Conservation (phyloP, 1,140 invertebrate species). For the Cepaea nemoralis region DNA sequence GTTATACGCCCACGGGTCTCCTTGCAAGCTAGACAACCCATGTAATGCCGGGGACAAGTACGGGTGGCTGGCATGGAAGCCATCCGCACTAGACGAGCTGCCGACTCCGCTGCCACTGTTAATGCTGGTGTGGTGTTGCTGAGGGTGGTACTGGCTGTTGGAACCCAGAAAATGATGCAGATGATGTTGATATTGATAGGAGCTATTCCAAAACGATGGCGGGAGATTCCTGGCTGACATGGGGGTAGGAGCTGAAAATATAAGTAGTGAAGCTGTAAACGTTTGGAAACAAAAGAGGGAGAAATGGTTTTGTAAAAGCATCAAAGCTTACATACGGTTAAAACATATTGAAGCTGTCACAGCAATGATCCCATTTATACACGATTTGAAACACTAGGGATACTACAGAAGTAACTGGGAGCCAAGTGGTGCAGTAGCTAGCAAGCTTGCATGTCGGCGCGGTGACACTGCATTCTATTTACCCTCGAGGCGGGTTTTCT, state of each 20-base stretch:
- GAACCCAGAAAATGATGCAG: conserved; percentile 3
- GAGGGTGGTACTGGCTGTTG: conserved; percentile 13
- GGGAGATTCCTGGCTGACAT: conserved; percentile 92
- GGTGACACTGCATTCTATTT: too few relatives aligned
- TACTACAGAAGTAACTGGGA: too few relatives aligned
- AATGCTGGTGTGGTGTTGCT: background rate
- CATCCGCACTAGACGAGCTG: conserved; percentile 53
- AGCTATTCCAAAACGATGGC: conserved; percentile 92
- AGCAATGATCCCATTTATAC: too few relatives aligned
- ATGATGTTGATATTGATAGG: conserved; percentile 75
- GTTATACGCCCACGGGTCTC: conserved; percentile 74
- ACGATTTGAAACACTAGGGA: too few relatives aligned
- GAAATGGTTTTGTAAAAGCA: too few relatives aligned
- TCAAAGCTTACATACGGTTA: too few relatives aligned
- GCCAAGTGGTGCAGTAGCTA: too few relatives aligned
- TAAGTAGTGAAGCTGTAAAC: background rate
- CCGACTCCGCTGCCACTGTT: conserved; percentile 23
- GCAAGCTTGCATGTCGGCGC: too few relatives aligned
- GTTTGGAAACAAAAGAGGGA: too few relatives aligned
- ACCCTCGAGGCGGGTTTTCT: too few relatives aligned
- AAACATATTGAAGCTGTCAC: too few relatives aligned
- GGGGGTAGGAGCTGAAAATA: conserved; percentile 82
- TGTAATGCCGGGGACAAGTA: conserved; percentile 48
- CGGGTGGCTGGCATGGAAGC: conserved; percentile 65
- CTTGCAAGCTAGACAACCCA: conserved; percentile 70